A percentile compares a stretch with the other conserved stretches of the same genome.
phyloP scores from a whole-genome alignment of 1,140 invertebrate genomes.

The Thrips palmi region DNA sequence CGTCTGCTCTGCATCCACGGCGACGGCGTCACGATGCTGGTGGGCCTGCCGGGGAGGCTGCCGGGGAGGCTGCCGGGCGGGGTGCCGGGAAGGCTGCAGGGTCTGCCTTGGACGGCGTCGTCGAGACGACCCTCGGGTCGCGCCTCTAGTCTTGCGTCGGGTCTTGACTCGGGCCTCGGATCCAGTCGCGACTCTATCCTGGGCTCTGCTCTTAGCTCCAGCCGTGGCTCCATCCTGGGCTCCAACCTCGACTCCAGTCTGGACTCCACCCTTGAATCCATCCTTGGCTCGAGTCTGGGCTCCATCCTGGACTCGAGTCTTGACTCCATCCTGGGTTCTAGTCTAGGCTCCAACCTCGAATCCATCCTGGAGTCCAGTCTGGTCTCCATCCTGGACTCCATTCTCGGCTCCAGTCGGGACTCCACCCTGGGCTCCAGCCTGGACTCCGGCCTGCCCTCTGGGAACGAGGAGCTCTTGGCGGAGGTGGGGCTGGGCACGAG shows the following conservation, averaged over 20 bases:
- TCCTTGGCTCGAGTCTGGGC: neutral
- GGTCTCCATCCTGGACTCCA: neutral
- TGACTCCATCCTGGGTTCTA: neutral
- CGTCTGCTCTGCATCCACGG: slow-evolving; percentile 15
- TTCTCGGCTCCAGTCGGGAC: neutral
- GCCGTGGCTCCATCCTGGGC: no score
- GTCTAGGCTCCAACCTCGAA: neutral
- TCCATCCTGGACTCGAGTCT: neutral
- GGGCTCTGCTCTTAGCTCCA: no score
- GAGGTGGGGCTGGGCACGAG: neutral
- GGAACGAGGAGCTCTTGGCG: neutral
- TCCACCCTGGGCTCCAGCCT: no score
- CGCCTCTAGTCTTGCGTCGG: no score
- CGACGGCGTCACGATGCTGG: slow-evolving; percentile 16
- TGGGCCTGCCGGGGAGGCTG: slow-evolving; percentile 3
- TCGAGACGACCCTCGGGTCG: no score
- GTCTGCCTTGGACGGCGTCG: no score
- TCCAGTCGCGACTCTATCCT: no score
- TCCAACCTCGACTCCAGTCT: no score
- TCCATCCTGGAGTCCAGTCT: neutral
- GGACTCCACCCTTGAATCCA: neutral
- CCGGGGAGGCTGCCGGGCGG: no score
- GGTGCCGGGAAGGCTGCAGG: slow-evolving; percentile 1
- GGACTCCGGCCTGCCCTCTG: no score
- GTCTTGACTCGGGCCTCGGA: no score